phyloP scores from a whole-genome alignment of 2,888 invertebrate species.

The Malachius bipustulatus region DNA sequence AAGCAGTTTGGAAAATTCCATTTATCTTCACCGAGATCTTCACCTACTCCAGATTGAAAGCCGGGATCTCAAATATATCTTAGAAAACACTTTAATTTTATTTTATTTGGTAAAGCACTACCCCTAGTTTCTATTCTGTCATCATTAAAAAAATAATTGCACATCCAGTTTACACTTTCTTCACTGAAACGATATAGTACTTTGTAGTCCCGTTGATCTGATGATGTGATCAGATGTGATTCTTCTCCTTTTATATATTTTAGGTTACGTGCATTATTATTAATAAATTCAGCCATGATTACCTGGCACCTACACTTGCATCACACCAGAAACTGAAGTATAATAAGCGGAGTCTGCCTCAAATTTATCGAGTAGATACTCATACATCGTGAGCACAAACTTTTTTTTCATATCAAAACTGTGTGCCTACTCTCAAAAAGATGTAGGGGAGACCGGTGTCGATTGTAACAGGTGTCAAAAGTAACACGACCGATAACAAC shows the following conservation, averaged over 20 bases:
- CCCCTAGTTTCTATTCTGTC: conserved; percentile 9
- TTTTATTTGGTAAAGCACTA: conserved; percentile 9
- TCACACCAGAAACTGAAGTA: too few relatives aligned
- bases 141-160: conserved; percentile 6
- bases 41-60: conserved; percentile 11
- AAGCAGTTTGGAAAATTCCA: conserved; percentile 9
- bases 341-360: too few relatives aligned
- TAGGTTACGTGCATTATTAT: not conserved
- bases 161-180: conserved; percentile 6
- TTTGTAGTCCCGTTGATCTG: not conserved
- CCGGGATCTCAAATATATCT: conserved; percentile 11
- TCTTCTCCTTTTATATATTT: conserved; percentile 1
- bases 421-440: too few relatives aligned
- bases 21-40: not conserved
- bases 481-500: too few relatives aligned
- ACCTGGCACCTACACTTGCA: too few relatives aligned
- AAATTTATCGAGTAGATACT: too few relatives aligned
- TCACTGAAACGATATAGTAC: conserved; percentile 4
- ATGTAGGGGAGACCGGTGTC: too few relatives aligned
- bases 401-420: too few relatives aligned
- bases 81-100: conserved; percentile 9
- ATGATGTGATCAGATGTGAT: too few relatives aligned
- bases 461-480: too few relatives aligned
- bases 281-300: conserved; percentile 1
- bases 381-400: too few relatives aligned